phyloP scores from a whole-genome alignment of 2,797 vertebrate species.

The Platyrinchus mystaceus region DNA sequence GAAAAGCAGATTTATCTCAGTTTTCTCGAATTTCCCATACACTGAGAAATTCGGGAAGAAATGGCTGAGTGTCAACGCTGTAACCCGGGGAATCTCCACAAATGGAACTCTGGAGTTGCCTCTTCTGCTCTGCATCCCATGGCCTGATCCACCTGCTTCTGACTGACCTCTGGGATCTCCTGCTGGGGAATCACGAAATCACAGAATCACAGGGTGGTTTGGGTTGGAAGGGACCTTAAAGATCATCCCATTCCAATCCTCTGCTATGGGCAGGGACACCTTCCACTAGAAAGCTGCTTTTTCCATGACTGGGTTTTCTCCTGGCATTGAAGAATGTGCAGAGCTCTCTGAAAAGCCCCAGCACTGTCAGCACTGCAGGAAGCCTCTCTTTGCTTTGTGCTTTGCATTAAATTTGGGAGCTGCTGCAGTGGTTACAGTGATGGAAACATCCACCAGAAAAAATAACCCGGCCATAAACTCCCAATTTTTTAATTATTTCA shows the following conservation, averaged over 20 bases:
- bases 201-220: not conserved
- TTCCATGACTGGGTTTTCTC: not conserved
- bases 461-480: rapidly evolving
- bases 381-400: not conserved
- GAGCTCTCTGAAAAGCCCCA: not conserved
- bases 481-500: not conserved
- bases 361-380: not conserved
- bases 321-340: rapidly evolving
- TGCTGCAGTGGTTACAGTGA: not conserved
- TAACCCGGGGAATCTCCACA: not conserved
- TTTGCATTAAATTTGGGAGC: not conserved
- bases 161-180: not conserved
- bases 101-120: not conserved
- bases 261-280: not conserved
- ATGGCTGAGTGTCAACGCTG: not conserved
- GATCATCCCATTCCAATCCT: not conserved
- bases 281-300: not conserved
- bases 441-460: not conserved
- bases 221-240: not conserved
- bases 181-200: not conserved
- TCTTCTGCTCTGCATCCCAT: not conserved
- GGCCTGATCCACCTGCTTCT: not conserved
- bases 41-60: not conserved
- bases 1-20: not conserved
- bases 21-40: not conserved